phyloP scores from a whole-genome alignment of 2,888 invertebrate species.

The Bugula neritina region DNA sequence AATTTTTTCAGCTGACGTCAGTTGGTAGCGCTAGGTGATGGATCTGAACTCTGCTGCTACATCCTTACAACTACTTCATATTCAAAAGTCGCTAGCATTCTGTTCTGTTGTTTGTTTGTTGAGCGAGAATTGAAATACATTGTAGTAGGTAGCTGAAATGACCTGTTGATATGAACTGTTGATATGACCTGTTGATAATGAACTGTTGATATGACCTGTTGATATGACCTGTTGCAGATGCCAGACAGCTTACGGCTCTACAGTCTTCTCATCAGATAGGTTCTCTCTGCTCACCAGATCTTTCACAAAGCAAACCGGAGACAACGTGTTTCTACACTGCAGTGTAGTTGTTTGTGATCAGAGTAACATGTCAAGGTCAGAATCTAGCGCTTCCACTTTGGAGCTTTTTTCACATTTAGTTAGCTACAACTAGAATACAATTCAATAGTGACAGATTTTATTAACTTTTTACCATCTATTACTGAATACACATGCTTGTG shows the following conservation, averaged over 20 bases:
- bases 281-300: constrained; percentile 12
- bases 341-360: constrained; percentile 11
- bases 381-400: neutral
- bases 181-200: neutral
- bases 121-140: too few species aligned
- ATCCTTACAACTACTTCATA: too few species aligned
- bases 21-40: too few species aligned
- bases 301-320: constrained; percentile 3
- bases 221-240: constrained; percentile 6
- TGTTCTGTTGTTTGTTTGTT: too few species aligned
- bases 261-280: neutral
- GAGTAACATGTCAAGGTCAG: constrained; percentile 1
- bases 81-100: too few species aligned
- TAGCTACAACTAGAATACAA: too few species aligned
- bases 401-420: neutral
- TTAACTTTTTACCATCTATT: too few species aligned
- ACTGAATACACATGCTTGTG: too few species aligned
- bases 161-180: neutral
- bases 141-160: too few species aligned
- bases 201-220: neutral
- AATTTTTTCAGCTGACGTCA: too few species aligned
- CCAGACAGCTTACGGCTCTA: neutral
- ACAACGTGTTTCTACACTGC: constrained; percentile 15
- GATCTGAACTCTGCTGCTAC: too few species aligned
- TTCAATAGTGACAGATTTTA: too few species aligned